Conservation (phyloP, 1,140 invertebrate species). For the Triops longicaudatus region DNA sequence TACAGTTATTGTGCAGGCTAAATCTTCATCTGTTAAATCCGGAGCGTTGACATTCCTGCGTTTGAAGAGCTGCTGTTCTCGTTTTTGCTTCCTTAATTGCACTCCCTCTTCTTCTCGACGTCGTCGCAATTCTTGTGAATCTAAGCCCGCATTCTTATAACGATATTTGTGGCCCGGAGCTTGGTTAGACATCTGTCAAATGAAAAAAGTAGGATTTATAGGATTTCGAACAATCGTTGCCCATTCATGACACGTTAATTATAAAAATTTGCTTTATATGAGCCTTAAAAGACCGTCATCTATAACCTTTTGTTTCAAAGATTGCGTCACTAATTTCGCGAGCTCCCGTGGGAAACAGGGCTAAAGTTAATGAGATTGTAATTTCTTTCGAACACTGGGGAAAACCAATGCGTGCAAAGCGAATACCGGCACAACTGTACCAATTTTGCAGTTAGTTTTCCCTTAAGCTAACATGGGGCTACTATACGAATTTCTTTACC, state of each 20-base stretch:
- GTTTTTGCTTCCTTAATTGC: slow-evolving; percentile 87
- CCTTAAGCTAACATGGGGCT: too few species aligned
- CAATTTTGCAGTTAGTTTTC: too few species aligned
- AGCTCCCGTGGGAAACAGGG: too few species aligned
- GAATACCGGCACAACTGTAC: too few species aligned
- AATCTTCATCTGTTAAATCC: slow-evolving; percentile 27
- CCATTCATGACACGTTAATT: neutral
- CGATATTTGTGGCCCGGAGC: slow-evolving; percentile 64
- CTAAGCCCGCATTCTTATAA: slow-evolving; percentile 89
- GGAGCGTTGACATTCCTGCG: slow-evolving; percentile 70
- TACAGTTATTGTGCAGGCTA: neutral
- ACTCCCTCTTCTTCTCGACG: slow-evolving; percentile 92
- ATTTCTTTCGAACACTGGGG: too few species aligned
- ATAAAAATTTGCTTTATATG: too few species aligned
- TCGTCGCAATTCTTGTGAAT: slow-evolving; percentile 82
- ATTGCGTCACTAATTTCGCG: too few species aligned
- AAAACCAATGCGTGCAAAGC: too few species aligned
- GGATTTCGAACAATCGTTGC: neutral
- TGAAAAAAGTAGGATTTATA: neutral
- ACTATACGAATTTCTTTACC: too few species aligned
- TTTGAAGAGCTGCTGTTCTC: slow-evolving; percentile 88
- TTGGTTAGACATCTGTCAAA: slow-evolving; percentile 29
- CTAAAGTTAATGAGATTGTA: too few species aligned
- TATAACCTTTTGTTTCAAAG: too few species aligned
- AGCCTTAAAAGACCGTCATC: too few species aligned